phyloP scores from a whole-genome alignment of 2,113 vertebrate species.

The Genyomyrus donnyi region DNA sequence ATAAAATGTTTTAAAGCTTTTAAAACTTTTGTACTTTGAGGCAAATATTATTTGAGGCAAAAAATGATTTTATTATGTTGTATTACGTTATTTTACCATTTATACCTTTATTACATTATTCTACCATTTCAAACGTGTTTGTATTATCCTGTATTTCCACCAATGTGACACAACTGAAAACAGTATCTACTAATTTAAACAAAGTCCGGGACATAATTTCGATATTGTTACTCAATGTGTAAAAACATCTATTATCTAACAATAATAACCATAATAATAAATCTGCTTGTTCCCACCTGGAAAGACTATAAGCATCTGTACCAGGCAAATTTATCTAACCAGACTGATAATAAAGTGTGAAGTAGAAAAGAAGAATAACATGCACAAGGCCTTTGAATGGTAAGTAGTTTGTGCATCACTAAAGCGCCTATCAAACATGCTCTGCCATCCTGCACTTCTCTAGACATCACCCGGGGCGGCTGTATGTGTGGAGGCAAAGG shows the following conservation, averaged over 20 bases:
- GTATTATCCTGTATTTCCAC: not conserved
- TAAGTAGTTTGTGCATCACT: not conserved
- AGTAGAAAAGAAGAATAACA: not conserved
- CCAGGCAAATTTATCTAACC: conserved; percentile 26
- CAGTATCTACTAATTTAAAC: not conserved
- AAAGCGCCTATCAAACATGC: not conserved
- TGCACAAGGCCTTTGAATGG: not conserved
- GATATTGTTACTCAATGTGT: conserved; percentile 31
- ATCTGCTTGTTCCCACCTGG: not conserved
- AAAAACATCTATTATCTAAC: conserved; percentile 41
- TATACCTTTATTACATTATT: not conserved
- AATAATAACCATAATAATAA: conserved; percentile 19
- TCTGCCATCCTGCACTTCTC: not conserved
- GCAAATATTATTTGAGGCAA: not conserved
- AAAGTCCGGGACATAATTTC: not conserved
- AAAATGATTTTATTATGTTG: not conserved
- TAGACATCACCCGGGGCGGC: not conserved
- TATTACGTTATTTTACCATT: not conserved
- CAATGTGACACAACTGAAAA: not conserved
- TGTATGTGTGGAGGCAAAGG: not conserved
- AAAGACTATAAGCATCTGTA: conserved; percentile 19
- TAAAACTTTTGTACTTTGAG: not conserved
- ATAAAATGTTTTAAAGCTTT: not conserved
- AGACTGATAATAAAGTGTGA: not conserved
- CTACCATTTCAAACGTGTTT: not conserved